Evolutionary conservation across 2,888 invertebrate genomes (phyloP).

Genomic region (Galerucella nymphaeae): DNA sequence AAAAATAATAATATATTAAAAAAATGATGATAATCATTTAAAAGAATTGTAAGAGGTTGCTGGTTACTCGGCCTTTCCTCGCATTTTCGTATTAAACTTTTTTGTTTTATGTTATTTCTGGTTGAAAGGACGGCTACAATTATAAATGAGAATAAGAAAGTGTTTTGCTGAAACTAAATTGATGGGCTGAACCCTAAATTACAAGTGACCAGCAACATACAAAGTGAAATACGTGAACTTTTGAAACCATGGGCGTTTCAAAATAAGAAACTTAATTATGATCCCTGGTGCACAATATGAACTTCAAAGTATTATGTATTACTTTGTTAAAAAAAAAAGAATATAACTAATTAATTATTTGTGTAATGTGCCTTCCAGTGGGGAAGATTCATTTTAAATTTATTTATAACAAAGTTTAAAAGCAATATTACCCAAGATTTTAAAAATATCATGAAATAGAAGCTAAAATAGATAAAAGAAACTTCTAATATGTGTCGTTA

Average conservation of each 20-base stretch:
- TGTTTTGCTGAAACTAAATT: constrained; percentile 38
- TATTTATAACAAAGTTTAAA: neutral
- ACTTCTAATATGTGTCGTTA: neutral
- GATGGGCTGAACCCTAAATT: constrained; percentile 34
- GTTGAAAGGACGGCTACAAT: constrained; percentile 43
- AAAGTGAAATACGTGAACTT: constrained; percentile 17
- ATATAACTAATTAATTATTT: neutral
- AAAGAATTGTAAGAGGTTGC: too few species aligned
- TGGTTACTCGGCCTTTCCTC: too few species aligned
- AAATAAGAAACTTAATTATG: constrained; percentile 10
- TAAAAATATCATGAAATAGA: too few species aligned
- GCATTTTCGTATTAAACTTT: constrained; percentile 3
- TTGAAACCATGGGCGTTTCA: constrained; percentile 19
- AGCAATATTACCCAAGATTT: neutral
- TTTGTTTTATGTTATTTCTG: constrained; percentile 13
- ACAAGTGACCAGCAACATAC: constrained; percentile 32
- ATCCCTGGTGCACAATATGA: neutral
- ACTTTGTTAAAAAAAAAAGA: neutral
- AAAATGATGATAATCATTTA: too few species aligned
- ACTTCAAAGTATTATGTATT: constrained; percentile 2
- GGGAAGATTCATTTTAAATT: neutral
- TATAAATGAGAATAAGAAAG: constrained; percentile 47
- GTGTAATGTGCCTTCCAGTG: neutral
- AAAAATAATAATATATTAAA: too few species aligned
- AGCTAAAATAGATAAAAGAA: too few species aligned